phyloP scores from a whole-genome alignment of 2,113 vertebrate genomes.

The Dunckerocampus dactyliophorus region DNA sequence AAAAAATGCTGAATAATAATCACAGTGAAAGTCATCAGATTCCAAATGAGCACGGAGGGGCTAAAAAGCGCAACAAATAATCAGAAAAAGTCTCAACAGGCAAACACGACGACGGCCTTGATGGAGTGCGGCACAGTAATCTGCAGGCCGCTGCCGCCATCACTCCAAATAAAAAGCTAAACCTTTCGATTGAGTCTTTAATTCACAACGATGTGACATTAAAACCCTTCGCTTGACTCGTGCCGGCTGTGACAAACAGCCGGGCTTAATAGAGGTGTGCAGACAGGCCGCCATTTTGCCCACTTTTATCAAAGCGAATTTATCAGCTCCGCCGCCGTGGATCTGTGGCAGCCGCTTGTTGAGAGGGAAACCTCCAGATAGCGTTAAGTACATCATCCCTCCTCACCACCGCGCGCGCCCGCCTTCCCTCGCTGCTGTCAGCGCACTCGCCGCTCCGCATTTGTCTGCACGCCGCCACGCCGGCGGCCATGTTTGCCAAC shows the following conservation, averaged over 20 bases:
- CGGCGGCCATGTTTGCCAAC: constrained; percentile 1
- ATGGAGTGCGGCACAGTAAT: constrained; percentile 48
- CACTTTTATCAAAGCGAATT: constrained; percentile 74
- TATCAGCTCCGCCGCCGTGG: constrained; percentile 57
- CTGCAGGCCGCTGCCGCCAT: constrained; percentile 45
- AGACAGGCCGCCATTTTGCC: constrained; percentile 73
- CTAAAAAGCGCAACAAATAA: constrained; percentile 56
- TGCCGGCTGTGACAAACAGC: constrained; percentile 64
- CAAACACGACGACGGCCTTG: constrained; percentile 48
- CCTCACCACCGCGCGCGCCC: constrained; percentile 42
- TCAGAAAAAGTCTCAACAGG: constrained; percentile 53
- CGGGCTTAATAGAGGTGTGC: constrained; percentile 71
- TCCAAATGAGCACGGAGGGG: constrained; percentile 50
- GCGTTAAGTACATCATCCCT: constrained; percentile 73
- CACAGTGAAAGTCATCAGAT: constrained; percentile 57
- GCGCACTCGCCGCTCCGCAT: constrained; percentile 47
- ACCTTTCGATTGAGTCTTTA: constrained; percentile 66
- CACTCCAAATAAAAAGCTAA: constrained; percentile 58
- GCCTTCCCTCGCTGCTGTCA: constrained; percentile 41
- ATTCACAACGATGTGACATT: constrained; percentile 68
- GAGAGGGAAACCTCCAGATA: constrained; percentile 72
- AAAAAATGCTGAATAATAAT: constrained; percentile 49
- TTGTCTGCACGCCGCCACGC: constrained; percentile 36
- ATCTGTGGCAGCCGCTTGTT: constrained; percentile 71
- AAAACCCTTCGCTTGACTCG: constrained; percentile 71